A percentile compares a stretch with the other conserved stretches of the same genome.
These are phyloP conservation scores for Coilia nasus DNA, from an alignment of 2,797 vertebrate genomes.

Conservation along the genomic window DNA sequence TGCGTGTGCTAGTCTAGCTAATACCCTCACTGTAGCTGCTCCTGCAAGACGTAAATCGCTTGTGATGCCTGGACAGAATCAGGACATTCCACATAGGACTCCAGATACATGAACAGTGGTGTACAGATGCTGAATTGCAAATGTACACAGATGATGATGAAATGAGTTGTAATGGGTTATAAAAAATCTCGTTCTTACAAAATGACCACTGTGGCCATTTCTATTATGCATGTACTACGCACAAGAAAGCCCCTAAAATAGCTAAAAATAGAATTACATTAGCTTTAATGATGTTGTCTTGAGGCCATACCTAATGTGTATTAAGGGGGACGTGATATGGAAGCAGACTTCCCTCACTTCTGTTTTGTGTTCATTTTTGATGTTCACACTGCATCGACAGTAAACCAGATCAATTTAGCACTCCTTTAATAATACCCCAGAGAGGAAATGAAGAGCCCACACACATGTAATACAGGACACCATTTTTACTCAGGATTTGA, in stretches of 20 bases:
- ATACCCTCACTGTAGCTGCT: conserved; percentile 25
- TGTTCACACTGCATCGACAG: neutral
- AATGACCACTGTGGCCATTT: neutral
- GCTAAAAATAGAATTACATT: neutral
- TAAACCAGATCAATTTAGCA: neutral
- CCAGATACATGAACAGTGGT: neutral
- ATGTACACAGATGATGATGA: neutral
- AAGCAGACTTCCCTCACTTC: neutral
- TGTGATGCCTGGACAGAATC: conserved; percentile 29
- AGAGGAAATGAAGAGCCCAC: neutral
- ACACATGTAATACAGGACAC: neutral
- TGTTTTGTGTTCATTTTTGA: neutral
- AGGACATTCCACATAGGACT: conserved; percentile 11
- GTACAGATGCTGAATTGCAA: neutral
- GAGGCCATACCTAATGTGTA: neutral
- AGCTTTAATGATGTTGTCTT: neutral
- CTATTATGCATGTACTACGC: neutral
- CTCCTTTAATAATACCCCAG: neutral
- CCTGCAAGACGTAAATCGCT: conserved; percentile 22
- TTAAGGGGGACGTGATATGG: neutral
- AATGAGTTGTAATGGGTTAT: neutral
- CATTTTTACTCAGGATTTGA: neutral
- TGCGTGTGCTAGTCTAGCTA: neutral
- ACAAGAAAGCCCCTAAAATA: neutral
- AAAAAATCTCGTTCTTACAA: neutral